Evolutionary conservation across 2,113 vertebrate genomes (phyloP).

Genomic region (Tylochromis polylepis): DNA sequence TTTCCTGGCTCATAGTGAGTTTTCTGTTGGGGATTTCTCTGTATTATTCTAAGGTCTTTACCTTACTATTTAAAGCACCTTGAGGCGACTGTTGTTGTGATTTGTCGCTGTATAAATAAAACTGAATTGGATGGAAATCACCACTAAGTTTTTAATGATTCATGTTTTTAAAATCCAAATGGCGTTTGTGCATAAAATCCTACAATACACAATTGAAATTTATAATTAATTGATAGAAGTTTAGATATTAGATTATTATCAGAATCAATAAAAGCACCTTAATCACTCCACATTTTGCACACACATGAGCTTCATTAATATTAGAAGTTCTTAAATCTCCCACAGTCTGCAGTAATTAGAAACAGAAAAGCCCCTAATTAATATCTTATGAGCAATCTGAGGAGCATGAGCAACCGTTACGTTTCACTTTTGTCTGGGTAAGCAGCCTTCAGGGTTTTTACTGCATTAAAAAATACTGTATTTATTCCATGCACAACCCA

Average conservation of each 20-base stretch:
- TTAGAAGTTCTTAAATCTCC: not conserved
- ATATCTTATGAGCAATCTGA: not conserved
- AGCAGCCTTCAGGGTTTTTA: not conserved
- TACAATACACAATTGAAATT: not conserved
- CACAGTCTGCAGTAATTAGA: not conserved
- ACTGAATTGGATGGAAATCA: not conserved
- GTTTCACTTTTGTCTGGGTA: not conserved
- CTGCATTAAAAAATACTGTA: not conserved
- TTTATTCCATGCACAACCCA: not conserved
- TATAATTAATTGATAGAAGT: not conserved
- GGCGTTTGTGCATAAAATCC: fast-evolving
- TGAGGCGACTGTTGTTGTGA: not conserved
- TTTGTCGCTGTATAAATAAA: not conserved
- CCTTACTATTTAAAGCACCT: not conserved
- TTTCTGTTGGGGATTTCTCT: no score
- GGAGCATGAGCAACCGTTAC: not conserved
- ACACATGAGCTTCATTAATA: not conserved
- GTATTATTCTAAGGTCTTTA: no score
- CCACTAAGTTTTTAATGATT: not conserved
- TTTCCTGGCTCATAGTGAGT: no score
- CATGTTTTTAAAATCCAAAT: not conserved
- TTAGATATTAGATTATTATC: not conserved
- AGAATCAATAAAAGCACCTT: not conserved
- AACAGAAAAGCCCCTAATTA: not conserved
- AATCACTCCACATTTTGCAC: not conserved